Evolutionary conservation across 2,113 vertebrate genomes (phyloP).

Genomic region (Peromyscus leucopus): DNA sequence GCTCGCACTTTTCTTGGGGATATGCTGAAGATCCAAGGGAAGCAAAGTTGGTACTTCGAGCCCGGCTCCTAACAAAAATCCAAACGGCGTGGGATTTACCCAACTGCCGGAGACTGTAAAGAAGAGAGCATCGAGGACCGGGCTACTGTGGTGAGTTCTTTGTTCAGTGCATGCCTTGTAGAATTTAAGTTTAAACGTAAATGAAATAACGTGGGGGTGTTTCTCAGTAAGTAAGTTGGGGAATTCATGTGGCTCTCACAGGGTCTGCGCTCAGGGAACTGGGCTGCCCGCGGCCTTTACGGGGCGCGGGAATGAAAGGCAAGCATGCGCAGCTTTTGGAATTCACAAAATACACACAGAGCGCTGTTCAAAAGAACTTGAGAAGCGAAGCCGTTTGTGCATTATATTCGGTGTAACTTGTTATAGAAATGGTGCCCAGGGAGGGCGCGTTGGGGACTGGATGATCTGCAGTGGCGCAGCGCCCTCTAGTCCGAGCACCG

Average conservation of each 20-base stretch:
- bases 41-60: slow-evolving; percentile 66
- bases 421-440: slow-evolving; percentile 72
- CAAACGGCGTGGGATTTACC: slow-evolving; percentile 27
- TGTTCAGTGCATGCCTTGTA: slow-evolving; percentile 16
- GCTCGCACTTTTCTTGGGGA: slow-evolving; percentile 66
- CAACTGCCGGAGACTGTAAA: background rate
- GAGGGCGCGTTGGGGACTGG: background rate
- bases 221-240: background rate
- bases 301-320: background rate
- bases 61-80: background rate
- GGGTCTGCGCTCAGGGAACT: background rate
- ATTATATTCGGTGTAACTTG: slow-evolving; percentile 77
- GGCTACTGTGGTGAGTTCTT: slow-evolving; percentile 72
- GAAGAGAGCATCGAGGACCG: background rate
- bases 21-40: slow-evolving; percentile 71
- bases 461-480: slow-evolving; percentile 75
- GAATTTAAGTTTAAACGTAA: slow-evolving; percentile 62
- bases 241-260: background rate
- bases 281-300: background rate
- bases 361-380: slow-evolving; percentile 69
- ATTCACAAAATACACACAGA: slow-evolving; percentile 29
- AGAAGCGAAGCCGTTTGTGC: slow-evolving; percentile 50
- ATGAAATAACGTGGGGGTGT: background rate
- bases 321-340: background rate
- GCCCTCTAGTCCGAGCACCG: slow-evolving; percentile 76